A percentile compares a stretch with the other conserved stretches of the same genome.
Evolutionary conservation across 1,140 invertebrate genomes (phyloP).

Genomic region (Scylla paramamosain): DNA sequence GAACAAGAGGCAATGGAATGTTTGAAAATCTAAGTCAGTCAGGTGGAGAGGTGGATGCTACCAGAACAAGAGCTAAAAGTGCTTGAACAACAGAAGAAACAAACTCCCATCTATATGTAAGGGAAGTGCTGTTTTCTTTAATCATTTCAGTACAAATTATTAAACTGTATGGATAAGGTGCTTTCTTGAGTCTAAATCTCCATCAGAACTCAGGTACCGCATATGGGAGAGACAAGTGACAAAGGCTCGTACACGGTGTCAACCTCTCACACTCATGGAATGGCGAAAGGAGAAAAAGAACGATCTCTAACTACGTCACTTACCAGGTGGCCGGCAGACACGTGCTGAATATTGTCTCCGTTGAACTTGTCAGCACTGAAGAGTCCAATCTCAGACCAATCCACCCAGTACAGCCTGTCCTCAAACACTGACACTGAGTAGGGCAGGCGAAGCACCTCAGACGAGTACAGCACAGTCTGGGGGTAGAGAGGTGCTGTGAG

Average conservation of each 20-base stretch:
- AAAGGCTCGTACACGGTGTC: too few species aligned
- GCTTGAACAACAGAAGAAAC: not conserved
- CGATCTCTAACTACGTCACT: conserved; percentile 65
- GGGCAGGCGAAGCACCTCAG: conserved; percentile 86
- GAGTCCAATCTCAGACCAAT: conserved; percentile 93
- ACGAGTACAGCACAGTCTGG: conserved; percentile 70
- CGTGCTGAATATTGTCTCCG: conserved; percentile 84
- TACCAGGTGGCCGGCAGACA: conserved; percentile 89
- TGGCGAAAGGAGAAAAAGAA: too few species aligned
- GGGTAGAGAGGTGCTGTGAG: not conserved
- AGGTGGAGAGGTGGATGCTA: conserved; percentile 1
- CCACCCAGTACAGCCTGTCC: conserved; percentile 93
- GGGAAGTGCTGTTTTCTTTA: too few species aligned
- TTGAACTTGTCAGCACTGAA: conserved; percentile 90
- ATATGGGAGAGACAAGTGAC: too few species aligned
- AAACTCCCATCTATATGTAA: too few species aligned
- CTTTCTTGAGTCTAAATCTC: too few species aligned
- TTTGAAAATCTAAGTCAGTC: not conserved
- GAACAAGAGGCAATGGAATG: conserved; percentile 16
- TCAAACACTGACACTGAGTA: conserved; percentile 93
- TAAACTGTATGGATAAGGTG: too few species aligned
- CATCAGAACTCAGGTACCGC: too few species aligned
- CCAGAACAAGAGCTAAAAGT: not conserved
- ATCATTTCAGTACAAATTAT: too few species aligned
- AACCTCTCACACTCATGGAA: too few species aligned